These are phyloP conservation scores for Halictus rubicundus DNA, from an alignment of 1,140 invertebrate species.

Conservation along the genomic window DNA sequence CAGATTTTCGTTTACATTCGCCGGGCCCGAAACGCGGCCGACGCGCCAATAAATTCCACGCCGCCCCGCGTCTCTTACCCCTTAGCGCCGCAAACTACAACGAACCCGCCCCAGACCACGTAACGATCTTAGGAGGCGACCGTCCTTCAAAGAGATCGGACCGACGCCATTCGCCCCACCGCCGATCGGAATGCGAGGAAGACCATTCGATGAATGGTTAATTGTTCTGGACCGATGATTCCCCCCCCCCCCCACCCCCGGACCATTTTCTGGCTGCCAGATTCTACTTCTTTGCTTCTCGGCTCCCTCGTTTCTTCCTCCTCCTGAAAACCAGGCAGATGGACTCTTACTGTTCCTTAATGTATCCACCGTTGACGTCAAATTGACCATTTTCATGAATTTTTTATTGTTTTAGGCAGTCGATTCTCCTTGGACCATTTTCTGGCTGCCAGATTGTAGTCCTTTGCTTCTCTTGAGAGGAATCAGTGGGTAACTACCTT, in stretches of 20 bases:
- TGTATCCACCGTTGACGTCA: too few species aligned
- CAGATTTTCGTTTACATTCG: constrained; percentile 77
- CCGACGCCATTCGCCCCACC: constrained; percentile 15
- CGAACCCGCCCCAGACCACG: not conserved
- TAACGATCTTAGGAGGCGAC: constrained; percentile 13
- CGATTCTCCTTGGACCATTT: too few species aligned
- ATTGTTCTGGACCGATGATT: constrained; percentile 23
- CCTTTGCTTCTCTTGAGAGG: too few species aligned
- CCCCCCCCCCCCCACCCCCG: not conserved
- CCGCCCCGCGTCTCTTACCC: constrained; percentile 41
- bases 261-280: too few species aligned
- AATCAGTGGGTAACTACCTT: too few species aligned
- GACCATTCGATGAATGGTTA: constrained; percentile 44
- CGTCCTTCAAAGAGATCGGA: constrained; percentile 49
- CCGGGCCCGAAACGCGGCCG: constrained; percentile 49
- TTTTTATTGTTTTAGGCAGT: too few species aligned
- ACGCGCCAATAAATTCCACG: constrained; percentile 66
- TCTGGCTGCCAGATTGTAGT: too few species aligned
- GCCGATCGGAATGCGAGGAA: constrained; percentile 40
- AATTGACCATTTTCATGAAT: too few species aligned
- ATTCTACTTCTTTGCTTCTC: too few species aligned
- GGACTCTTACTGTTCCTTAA: too few species aligned
- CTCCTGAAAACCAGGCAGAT: too few species aligned
- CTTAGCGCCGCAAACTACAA: constrained; percentile 57
- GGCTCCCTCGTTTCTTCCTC: too few species aligned